A percentile compares a stretch with the other conserved stretches of the same genome.
These are phyloP conservation scores for rat (Rattus norvegicus) DNA, from an alignment of 2,113 vertebrate genomes.

Conservation along the genomic window GRCr8 NC_086033.1:31324001-31324500, in stretches of 20 bases:
- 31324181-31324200: background rate
- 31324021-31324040: constrained; percentile 3
- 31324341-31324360: background rate
- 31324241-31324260: constrained; percentile 21
- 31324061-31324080: background rate
- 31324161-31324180: background rate
- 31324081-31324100: background rate
- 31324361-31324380: background rate
- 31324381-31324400: background rate
- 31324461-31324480: background rate
- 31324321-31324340: background rate
- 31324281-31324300: background rate
- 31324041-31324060: background rate
- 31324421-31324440: background rate
- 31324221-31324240: background rate
- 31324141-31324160: background rate
- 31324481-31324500: background rate
- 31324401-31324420: background rate
- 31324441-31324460: background rate
- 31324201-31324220: constrained; percentile 14
- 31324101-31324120: constrained; percentile 30
- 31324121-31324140: constrained; percentile 30
- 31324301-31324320: background rate
- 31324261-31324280: background rate
- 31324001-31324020: constrained; percentile 46